These are phyloP conservation scores for Mechanitis messenoides DNA, from an alignment of 2,888 invertebrate genomes.

Conservation along the genomic window DNA sequence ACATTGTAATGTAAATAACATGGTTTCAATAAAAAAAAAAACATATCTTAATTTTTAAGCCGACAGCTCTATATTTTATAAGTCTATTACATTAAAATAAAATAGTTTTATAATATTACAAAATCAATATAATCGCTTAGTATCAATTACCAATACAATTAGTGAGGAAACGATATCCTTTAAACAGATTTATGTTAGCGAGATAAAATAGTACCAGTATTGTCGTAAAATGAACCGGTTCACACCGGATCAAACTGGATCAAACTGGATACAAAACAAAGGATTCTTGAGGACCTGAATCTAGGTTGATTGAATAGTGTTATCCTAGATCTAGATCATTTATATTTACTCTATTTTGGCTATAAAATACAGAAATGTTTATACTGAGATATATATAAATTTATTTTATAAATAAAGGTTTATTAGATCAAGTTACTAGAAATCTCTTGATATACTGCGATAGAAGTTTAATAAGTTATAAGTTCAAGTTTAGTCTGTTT, in stretches of 20 bases:
- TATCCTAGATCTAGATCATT: conserved; percentile 35
- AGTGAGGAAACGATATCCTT: conserved; percentile 1
- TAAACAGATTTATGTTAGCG: conserved; percentile 4
- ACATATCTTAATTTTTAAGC: too few species aligned
- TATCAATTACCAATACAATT: conserved; percentile 6
- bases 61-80: too few species aligned
- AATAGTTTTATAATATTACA: too few species aligned
- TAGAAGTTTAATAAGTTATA: too few species aligned
- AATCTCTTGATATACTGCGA: neutral
- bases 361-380: conserved; percentile 18
- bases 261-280: conserved; percentile 33
- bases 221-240: conserved; percentile 26
- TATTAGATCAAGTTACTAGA: neutral
- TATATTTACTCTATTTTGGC: conserved; percentile 27
- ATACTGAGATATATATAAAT: neutral
- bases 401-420: neutral
- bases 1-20: neutral
- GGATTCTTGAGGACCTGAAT: conserved; percentile 35
- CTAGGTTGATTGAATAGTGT: conserved; percentile 40
- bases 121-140: neutral
- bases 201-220: conserved; percentile 11
- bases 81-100: too few species aligned
- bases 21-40: neutral
- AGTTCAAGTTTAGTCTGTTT: too few species aligned
- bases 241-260: conserved; percentile 24